Evolutionary conservation across 1,140 invertebrate genomes (phyloP).

Genomic region (Eulimnadia texana): DNA sequence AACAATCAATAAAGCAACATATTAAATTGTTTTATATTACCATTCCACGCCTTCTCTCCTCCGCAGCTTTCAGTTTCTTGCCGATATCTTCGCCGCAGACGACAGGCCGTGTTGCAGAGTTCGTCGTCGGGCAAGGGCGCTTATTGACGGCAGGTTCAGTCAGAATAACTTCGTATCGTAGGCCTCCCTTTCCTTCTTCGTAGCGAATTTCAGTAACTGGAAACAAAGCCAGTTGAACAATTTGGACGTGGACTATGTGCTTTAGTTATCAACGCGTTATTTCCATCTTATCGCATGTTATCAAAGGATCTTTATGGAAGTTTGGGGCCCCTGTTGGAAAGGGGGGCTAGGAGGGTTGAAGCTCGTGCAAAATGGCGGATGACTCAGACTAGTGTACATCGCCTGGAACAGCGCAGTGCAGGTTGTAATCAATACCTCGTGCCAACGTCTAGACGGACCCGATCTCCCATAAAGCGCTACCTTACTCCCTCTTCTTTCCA

Average conservation of each 20-base stretch:
- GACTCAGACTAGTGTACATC: neutral
- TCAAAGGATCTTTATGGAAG: too few relatives aligned
- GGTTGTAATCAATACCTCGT: neutral
- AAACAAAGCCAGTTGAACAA: neutral
- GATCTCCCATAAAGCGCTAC: neutral
- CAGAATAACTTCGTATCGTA: conserved; percentile 85
- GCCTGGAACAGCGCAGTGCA: neutral
- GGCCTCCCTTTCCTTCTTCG: conserved; percentile 46
- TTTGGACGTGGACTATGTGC: too few relatives aligned
- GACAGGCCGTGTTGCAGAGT: conserved; percentile 20
- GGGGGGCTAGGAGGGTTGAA: too few relatives aligned
- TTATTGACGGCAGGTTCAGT: conserved; percentile 51
- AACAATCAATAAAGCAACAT: neutral
- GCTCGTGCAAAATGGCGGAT: too few relatives aligned
- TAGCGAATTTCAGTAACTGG: neutral
- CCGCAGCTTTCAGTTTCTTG: conserved; percentile 76
- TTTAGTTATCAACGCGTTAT: too few relatives aligned
- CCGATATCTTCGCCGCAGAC: conserved; percentile 70
- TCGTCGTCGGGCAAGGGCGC: conserved; percentile 43
- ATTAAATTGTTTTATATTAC: conserved; percentile 31
- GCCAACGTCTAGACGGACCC: neutral
- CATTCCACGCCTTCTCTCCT: conserved; percentile 58
- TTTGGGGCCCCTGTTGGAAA: too few relatives aligned
- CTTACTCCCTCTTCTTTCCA: neutral
- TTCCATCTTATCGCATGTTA: too few relatives aligned